phyloP scores from a whole-genome alignment of 2,113 vertebrate genomes.

The Melanerpes aurifrons region DNA sequence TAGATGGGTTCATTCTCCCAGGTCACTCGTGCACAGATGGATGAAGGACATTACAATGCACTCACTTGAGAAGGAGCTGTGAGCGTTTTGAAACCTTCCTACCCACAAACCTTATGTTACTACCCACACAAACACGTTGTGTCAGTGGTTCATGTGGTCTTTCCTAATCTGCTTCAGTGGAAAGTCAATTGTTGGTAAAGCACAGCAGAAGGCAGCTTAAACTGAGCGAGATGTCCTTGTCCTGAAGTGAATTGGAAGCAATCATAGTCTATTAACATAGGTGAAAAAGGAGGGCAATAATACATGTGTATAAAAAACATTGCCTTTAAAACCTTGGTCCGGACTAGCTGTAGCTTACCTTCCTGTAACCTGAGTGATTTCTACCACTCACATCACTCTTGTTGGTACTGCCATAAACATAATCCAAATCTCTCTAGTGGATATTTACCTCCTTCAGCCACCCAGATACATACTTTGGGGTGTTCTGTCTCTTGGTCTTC shows the following conservation, averaged over 20 bases:
- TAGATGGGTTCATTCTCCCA: background rate
- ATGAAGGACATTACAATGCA: background rate
- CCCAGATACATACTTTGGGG: background rate
- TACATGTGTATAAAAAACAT: background rate
- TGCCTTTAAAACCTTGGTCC: background rate
- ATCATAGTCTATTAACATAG: background rate
- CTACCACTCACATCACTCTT: background rate
- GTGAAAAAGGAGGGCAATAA: background rate
- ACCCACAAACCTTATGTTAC: slow-evolving; percentile 49
- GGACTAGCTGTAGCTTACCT: background rate
- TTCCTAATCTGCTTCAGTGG: background rate
- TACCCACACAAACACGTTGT: background rate
- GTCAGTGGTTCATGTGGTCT: background rate
- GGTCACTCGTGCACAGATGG: slow-evolving; percentile 9
- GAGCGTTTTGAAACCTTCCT: slow-evolving; percentile 17
- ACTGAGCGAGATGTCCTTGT: background rate
- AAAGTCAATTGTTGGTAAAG: background rate
- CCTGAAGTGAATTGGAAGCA: background rate
- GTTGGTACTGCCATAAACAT: background rate
- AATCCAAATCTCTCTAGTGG: background rate
- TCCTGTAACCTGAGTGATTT: background rate
- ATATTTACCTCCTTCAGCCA: background rate
- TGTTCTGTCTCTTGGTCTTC: background rate
- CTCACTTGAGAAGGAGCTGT: background rate
- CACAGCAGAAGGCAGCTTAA: background rate